Evolutionary conservation across 2,797 vertebrate species (phyloP).

Genomic region (Hozukius guyotensis): DNA sequence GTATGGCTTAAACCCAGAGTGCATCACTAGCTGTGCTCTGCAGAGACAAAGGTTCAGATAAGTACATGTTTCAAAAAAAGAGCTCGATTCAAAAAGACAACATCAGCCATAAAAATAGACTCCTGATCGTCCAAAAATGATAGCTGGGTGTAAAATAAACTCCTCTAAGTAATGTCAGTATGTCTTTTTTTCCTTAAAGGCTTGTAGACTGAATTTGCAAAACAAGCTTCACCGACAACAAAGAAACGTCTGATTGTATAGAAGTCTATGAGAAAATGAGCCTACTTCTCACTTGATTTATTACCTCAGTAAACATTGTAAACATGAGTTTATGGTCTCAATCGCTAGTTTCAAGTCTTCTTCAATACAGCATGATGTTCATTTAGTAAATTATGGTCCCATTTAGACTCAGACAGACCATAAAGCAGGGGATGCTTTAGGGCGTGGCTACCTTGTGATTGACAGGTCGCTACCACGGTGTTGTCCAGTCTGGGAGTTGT

Average conservation of each 20-base stretch:
- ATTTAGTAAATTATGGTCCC: too few relatives aligned
- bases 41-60: background rate
- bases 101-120: background rate
- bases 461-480: accelerated
- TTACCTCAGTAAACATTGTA: too few relatives aligned
- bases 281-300: too few relatives aligned
- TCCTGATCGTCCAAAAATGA: background rate
- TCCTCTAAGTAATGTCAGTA: background rate
- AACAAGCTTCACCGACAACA: background rate
- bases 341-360: too few relatives aligned
- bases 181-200: background rate
- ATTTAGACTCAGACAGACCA: too few relatives aligned
- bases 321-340: too few relatives aligned
- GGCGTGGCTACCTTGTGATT: too few relatives aligned
- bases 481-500: too few relatives aligned
- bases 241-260: too few relatives aligned
- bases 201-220: background rate
- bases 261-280: too few relatives aligned
- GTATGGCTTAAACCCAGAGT: background rate
- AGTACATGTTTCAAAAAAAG: background rate
- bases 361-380: too few relatives aligned
- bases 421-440: too few relatives aligned
- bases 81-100: background rate
- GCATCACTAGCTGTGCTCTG: background rate
- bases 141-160: background rate